Base-by-base conservation (phyloP, 2,797 vertebrate species). In the Helicolenus hilgendorfi region DNA sequence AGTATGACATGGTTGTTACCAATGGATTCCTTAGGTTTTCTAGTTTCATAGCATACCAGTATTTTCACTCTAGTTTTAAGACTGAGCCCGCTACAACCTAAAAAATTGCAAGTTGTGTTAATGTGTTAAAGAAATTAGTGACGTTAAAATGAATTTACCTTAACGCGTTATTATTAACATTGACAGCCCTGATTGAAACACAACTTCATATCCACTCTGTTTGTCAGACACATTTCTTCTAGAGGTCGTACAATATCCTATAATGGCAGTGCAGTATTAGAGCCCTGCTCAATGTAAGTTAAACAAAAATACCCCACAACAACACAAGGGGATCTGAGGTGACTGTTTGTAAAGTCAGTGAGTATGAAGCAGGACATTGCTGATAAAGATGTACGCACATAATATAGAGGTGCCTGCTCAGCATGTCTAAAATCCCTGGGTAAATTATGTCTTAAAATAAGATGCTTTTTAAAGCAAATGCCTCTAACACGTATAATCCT, bases 301-400 rank as follows among this genome's bases (percentile, higher is more conserved):
- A n/a, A 76, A 71, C 24, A 81, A 45, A 75, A 29, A 5, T 10
- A 26, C 7, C 29, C 2, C 31, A 53, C 55, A 59, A 4, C 20
- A 67, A 9, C 49, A 63, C 35, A 68, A 75, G 36, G 29, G 36
- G 26, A 60, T 67, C 67, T 74, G 78, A 83, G 59, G 31, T 75
- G 67, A 79, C 67, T 76, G 79, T 85, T 87, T 77, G 20, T 55
- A n/a, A 22, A 84, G 45, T 74, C 62, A 84, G 33, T 74, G 67
- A 78, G 36, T 65, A 55, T 63, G 45, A 87, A 73, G 20, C 79
- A 8, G 41, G 49, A 63, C 45, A 72, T 35, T 71, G 41, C 78
- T 76, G 62, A 83, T 79, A 68, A 79, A 86, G 56, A 79, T 69
- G 11, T 77, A 72, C 83, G 59, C 29, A 45, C 22, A 35, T 67